Base-by-base conservation (phyloP, 2,888 invertebrate genomes). In the Chloroclystis v-ata region DNA sequence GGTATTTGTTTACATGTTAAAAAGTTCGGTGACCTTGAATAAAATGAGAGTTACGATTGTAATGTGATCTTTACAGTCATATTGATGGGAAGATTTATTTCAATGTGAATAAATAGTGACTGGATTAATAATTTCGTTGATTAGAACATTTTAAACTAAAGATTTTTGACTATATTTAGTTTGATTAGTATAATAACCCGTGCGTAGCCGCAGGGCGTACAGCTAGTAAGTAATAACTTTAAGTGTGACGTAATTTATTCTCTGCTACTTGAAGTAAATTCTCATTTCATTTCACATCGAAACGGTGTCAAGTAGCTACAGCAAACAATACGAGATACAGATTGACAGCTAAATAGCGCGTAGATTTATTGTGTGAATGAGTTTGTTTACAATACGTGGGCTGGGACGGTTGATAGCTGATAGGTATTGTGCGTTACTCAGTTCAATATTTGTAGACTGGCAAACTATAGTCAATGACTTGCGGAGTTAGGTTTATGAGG, bases 331-430 rank as follows among this genome's bases (percentile, higher is more conserved):
- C 10, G 14, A 14, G 26, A 26, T 28, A 32, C 39, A 39, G 10
- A 39, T 29, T 46, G 46, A 50, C 50, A 46, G 46, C 25, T 43
- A 39, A 50, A 50, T 42, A 41, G 41, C 24, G 11, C 26, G 30
- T 32, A 28, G 38, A 28, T 37, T 42, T 37, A 48, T 49, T 50
- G 45, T 42, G 28, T 28, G 41, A 44, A 49, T 46, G 14, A 46
- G 29, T 43, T 46, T 50, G 46, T 50, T 46, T 46, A 39, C 49
- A 28, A 10, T 48, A 30, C 37, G 13, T 32, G 8, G 42, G 38
- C 38, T 33, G 33, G 13, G 43, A 30, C 39, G 24, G 28, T 28
- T 32, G 28, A 12, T 30, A 29, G n/a, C 28, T 48, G 12, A 47
- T 41, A 37, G 37, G 8, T 25, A 43, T 48, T 39, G 13, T 16